These are phyloP conservation scores for Carlito syrichta DNA, from an alignment of 2,113 vertebrate genomes.

Conservation along the genomic window DNA sequence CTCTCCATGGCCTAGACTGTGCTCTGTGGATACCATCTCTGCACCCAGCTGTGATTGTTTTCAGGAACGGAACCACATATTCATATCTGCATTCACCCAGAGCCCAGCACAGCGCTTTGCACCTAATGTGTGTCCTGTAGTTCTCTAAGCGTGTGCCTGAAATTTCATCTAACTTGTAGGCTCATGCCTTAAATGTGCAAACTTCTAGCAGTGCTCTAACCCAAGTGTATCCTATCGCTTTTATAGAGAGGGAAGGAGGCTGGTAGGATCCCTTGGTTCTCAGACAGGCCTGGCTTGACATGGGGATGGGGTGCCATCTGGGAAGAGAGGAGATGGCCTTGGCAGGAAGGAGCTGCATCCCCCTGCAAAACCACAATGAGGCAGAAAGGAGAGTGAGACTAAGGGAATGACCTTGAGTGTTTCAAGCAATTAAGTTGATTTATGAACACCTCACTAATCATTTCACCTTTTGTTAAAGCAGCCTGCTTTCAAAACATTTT, in stretches of 20 bases:
- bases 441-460: background rate
- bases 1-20: background rate
- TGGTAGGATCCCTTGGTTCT: background rate
- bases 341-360: background rate
- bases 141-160: background rate
- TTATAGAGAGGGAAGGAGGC: background rate
- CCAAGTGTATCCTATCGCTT: background rate
- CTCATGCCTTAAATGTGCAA: background rate
- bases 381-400: background rate
- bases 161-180: background rate
- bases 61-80: rapidly evolving
- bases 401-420: background rate
- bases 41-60: background rate
- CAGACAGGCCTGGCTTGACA: background rate
- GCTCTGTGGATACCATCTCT: background rate
- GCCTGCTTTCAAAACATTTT: background rate
- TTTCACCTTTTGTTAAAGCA: background rate
- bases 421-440: background rate
- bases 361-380: background rate
- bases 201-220: background rate
- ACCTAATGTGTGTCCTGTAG: background rate
- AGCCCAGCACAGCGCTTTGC: background rate
- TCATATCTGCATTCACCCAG: background rate
- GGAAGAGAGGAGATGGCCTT: background rate
- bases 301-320: background rate